These are phyloP conservation scores for Caprella mutica DNA, from an alignment of 2,888 invertebrate genomes.

Conservation along the genomic window DNA sequence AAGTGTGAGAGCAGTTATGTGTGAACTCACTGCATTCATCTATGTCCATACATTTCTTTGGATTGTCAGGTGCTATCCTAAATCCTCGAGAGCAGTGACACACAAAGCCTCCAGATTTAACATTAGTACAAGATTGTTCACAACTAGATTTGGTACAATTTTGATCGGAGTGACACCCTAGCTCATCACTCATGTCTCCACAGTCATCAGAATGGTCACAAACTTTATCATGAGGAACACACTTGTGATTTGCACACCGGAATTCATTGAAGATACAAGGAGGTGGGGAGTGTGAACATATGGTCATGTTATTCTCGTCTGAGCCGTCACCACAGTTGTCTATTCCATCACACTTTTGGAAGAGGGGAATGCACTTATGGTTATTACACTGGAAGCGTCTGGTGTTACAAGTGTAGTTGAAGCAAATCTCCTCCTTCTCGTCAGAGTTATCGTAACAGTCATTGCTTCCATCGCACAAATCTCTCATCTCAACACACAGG, in stretches of 20 bases:
- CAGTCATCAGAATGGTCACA: constrained; percentile 87
- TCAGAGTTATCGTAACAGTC: constrained; percentile 88
- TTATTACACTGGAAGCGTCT: constrained; percentile 81
- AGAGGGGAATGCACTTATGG: constrained; percentile 63
- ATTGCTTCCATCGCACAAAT: constrained; percentile 80
- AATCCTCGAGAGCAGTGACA: constrained; percentile 81
- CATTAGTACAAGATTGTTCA: constrained; percentile 78
- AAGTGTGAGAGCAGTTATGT: constrained; percentile 86
- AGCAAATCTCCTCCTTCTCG: constrained; percentile 64
- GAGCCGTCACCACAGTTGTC: constrained; percentile 91
- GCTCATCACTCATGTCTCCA: constrained; percentile 77
- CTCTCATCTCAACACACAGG: constrained; percentile 75
- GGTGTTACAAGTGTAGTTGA: constrained; percentile 70
- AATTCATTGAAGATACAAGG: constrained; percentile 55
- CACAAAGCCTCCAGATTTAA: constrained; percentile 72
- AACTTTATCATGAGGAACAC: constrained; percentile 62
- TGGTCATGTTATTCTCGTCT: constrained; percentile 88
- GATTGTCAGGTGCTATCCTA: constrained; percentile 64
- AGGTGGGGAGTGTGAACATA: constrained; percentile 63
- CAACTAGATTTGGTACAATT: constrained; percentile 58
- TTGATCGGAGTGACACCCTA: constrained; percentile 60
- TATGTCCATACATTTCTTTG: constrained; percentile 74
- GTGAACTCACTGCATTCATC: constrained; percentile 74
- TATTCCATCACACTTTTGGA: constrained; percentile 63
- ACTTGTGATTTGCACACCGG: constrained; percentile 75